Conservation (phyloP, 2,797 vertebrate genomes). For the Bucorvus abyssinicus region DNA sequence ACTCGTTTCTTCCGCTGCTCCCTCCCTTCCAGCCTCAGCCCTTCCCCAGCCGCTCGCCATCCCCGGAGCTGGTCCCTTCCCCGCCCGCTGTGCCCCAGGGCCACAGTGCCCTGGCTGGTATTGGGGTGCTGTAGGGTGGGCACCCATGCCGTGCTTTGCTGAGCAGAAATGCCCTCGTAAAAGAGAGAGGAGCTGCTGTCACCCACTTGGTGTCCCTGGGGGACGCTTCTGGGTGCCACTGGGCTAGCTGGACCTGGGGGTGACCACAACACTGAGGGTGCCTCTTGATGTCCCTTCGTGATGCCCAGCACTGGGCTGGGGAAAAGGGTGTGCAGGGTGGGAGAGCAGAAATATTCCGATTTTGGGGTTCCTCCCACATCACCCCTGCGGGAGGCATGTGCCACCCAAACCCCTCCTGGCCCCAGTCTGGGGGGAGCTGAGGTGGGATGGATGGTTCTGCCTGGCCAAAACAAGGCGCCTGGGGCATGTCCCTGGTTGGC, state of each 20-base stretch:
- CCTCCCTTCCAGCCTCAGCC: background rate
- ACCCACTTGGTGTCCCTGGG: accelerated
- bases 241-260: background rate
- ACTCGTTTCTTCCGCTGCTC: background rate
- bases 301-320: background rate
- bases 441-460: background rate
- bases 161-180: accelerated
- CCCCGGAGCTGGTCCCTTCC: background rate
- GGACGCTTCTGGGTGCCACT: background rate
- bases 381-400: accelerated
- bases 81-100: background rate
- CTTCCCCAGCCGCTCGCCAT: background rate
- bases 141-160: background rate
- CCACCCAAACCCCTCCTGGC: background rate
- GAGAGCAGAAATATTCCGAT: background rate
- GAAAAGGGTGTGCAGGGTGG: background rate
- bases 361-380: background rate
- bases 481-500: accelerated
- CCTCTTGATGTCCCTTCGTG: background rate
- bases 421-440: accelerated
- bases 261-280: background rate
- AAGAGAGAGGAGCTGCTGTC: background rate
- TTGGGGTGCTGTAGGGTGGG: background rate
- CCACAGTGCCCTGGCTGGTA: background rate
- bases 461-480: accelerated